Percentiles rank a stretch among this genome's conserved stretches.
These are phyloP conservation scores for Thyatira batis DNA, from an alignment of 2,888 invertebrate species.

Conservation along the genomic window DNA sequence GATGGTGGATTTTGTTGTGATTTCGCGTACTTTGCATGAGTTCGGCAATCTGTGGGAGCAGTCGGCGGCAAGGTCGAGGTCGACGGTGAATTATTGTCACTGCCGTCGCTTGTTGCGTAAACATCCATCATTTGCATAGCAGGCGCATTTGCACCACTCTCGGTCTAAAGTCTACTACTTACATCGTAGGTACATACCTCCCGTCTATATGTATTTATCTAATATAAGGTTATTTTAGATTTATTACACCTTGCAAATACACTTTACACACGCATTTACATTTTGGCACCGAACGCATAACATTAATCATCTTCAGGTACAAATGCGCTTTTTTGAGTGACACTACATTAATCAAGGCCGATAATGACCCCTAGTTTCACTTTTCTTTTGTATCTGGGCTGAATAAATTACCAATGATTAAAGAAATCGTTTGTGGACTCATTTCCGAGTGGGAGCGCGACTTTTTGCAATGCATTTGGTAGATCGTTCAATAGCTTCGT, in stretches of 20 bases:
- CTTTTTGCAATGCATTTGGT: slow-evolving; percentile 29
- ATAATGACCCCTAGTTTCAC: slow-evolving; percentile 55
- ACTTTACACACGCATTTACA: slow-evolving; percentile 14
- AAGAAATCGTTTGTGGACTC: slow-evolving; percentile 41
- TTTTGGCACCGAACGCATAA: slow-evolving; percentile 19
- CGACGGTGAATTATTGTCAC: slow-evolving; percentile 60
- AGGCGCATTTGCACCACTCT: slow-evolving; percentile 18
- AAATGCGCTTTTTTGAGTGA: slow-evolving; percentile 43
- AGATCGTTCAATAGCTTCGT: slow-evolving; percentile 35
- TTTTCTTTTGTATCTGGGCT: slow-evolving; percentile 52
- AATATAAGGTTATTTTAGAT: slow-evolving; percentile 14
- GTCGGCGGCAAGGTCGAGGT: slow-evolving; percentile 72
- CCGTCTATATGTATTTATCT: slow-evolving; percentile 17
- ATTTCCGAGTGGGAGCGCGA: slow-evolving; percentile 47
- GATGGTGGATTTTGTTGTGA: slow-evolving; percentile 52
- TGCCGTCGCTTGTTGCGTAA: slow-evolving; percentile 57
- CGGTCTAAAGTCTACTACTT: neutral
- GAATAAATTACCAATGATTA: slow-evolving; percentile 41
- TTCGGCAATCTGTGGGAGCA: slow-evolving; percentile 63
- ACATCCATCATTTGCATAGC: slow-evolving; percentile 45
- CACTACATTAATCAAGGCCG: slow-evolving; percentile 48
- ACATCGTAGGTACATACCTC: neutral
- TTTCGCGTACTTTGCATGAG: slow-evolving; percentile 57
- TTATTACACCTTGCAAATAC: slow-evolving; percentile 11
- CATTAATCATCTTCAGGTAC: slow-evolving; percentile 41